Conservation (phyloP, 2,888 invertebrate species). For the Scaptomyza caliginosa region DNA sequence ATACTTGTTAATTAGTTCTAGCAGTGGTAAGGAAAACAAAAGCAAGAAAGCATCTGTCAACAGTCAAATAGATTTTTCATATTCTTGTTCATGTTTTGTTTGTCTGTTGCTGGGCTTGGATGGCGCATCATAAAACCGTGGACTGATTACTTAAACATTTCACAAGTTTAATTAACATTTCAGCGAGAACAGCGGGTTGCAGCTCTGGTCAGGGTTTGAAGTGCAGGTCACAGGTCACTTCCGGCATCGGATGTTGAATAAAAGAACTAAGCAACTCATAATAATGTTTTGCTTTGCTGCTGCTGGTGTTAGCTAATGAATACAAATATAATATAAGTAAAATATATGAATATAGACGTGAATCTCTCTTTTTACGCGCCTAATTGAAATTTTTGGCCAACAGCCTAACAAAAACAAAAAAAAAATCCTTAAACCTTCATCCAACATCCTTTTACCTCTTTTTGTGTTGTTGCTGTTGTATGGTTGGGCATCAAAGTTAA, state of each 20-base stretch:
- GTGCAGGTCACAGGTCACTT: conserved; percentile 63
- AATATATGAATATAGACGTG: conserved; percentile 10
- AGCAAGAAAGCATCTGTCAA: background rate
- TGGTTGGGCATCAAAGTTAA: conserved; percentile 60
- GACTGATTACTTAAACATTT: conserved; percentile 51
- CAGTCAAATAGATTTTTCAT: conserved; percentile 7
- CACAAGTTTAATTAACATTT: conserved; percentile 68
- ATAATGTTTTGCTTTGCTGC: conserved; percentile 5
- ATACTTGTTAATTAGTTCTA: conserved; percentile 66
- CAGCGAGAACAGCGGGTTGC: conserved; percentile 12
- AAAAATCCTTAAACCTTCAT: conserved; percentile 25
- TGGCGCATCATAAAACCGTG: conserved; percentile 13
- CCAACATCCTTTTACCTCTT: background rate
- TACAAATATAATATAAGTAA: conserved; percentile 56
- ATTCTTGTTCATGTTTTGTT: background rate
- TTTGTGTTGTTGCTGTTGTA: no score
- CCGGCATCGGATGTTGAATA: conserved; percentile 53
- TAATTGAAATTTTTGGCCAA: conserved; percentile 64
- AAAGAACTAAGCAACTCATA: conserved; percentile 6
- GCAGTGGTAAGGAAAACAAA: background rate
- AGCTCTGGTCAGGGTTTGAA: conserved; percentile 32
- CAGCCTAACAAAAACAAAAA: conserved; percentile 18
- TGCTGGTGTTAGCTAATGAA: conserved; percentile 61
- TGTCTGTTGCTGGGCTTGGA: no score
- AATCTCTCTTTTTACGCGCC: conserved; percentile 22